Evolutionary conservation across 1,140 invertebrate genomes (phyloP).

Genomic region (Drosophila obscura): DNA sequence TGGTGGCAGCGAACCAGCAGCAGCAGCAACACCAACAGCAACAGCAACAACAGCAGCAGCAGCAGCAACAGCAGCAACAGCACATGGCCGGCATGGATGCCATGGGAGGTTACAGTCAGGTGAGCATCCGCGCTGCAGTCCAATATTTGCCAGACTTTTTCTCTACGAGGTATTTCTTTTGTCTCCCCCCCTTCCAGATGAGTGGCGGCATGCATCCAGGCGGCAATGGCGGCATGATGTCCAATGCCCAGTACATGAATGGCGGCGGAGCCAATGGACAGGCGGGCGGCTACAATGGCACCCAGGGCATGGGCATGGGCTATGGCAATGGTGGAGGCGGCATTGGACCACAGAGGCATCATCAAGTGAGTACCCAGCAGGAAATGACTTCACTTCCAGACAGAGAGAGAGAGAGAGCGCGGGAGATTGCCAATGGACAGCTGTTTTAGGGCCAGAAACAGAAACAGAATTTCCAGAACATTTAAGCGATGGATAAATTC

Average conservation of each 20-base stretch:
- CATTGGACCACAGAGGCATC: conserved; percentile 72
- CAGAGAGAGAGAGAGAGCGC: background rate
- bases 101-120: conserved; percentile 83
- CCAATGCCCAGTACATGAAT: conserved; percentile 82
- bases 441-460: conserved; percentile 56
- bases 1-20: conserved; percentile 68
- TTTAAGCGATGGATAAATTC: background rate
- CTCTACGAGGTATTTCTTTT: background rate
- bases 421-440: conserved; percentile 26
- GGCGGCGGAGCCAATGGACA: conserved; percentile 55
- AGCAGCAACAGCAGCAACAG: conserved; percentile 51
- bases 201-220: conserved; percentile 74
- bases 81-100: conserved; percentile 78
- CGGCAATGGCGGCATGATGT: conserved; percentile 68
- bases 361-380: conserved; percentile 73
- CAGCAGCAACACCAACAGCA: conserved; percentile 49
- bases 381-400: conserved; percentile 17
- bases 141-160: background rate
- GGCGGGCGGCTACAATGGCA: conserved; percentile 71
- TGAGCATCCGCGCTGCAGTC: conserved; percentile 16
- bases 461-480: conserved; percentile 21
- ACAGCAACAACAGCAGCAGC: conserved; percentile 51
- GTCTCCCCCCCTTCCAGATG: conserved; percentile 60
- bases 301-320: conserved; percentile 76
- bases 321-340: conserved; percentile 64